Base-by-base conservation (phyloP, 1,140 invertebrate genomes). In the Diplogasteroides magnus region DNA sequence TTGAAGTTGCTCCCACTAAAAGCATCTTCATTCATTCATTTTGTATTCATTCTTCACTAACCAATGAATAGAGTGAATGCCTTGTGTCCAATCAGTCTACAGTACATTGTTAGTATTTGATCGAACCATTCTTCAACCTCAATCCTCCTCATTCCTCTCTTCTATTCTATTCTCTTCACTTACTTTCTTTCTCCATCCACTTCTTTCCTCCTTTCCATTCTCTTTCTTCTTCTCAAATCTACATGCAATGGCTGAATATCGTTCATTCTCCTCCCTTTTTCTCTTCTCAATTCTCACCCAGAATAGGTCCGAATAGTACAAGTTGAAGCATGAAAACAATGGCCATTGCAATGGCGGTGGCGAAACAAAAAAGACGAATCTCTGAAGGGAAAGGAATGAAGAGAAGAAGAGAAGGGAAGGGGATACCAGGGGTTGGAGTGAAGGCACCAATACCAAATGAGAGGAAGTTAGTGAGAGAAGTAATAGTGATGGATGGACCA, bases 401-500 rank as follows among this genome's bases (percentile, higher is more conserved):
- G 19, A 48, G 37, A 48, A n/a, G 19, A 19, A 6, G 19, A 48
- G 37, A 48, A 19, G 19, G 6, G 6, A 48, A 48, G 19, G 37
- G 19, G 13, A 63, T 37, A 80, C 75, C 79, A 32, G 79, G 80
- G 79, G 97, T 97, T 1, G 93, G 91, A 55, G 92, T 94, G 74
- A 94, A 89, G 72, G 94, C 91, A 15, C 95, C 94, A 64, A 97
- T 95, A 83, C 90, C 92, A 84, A 97, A 96, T n/a, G 92, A 94
- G 70, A 97, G 88, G 86, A 96, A 91, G 83, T 97, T 93, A 0
- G 94, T 98, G 14, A 97, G 86, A 0, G 94, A 96, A 0, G 95
- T 97, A 71, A 98, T 96, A 27, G 94, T 97, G 65, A 98, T 95
- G 1, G 93, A 96, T 13, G 97, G 93, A 0, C 93, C 94, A n/a